Conservation (phyloP, 2,888 invertebrate species). For the Cordylochernes scorpioides region DNA sequence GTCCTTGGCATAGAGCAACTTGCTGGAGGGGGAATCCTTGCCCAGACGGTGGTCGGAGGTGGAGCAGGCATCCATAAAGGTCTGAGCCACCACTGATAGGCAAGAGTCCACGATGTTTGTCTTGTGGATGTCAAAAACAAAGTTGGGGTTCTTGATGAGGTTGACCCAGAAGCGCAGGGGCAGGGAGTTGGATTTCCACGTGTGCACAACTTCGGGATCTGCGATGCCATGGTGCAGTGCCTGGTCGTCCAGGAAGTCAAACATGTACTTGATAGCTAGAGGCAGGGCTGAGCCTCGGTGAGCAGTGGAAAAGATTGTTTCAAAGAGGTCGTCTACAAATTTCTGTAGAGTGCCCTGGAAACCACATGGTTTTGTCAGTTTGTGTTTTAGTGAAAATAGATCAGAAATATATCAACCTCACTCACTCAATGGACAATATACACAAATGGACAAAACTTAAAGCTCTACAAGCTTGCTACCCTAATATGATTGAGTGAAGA, state of each 20-base stretch:
- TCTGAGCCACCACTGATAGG: constrained; percentile 94
- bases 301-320: constrained; percentile 93
- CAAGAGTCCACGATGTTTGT: constrained; percentile 96
- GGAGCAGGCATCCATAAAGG: constrained; percentile 98
- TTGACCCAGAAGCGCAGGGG: constrained; percentile 86
- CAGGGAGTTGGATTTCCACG: constrained; percentile 90
- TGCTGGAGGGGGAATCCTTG: constrained; percentile 96
- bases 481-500: too few relatives aligned
- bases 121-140: constrained; percentile 96
- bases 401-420: too few relatives aligned
- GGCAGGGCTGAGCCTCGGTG: constrained; percentile 85
- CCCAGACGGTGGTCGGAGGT: constrained; percentile 90
- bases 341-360: constrained; percentile 53
- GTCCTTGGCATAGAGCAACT: constrained; percentile 95
- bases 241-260: constrained; percentile 98
- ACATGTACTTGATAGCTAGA: constrained; percentile 97
- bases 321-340: constrained; percentile 90
- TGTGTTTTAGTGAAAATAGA: too few relatives aligned
- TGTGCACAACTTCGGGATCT: constrained; percentile 93
- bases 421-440: too few relatives aligned
- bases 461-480: too few relatives aligned
- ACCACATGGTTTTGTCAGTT: too few relatives aligned
- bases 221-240: constrained; percentile 79
- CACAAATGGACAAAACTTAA: too few relatives aligned
- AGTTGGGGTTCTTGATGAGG: constrained; percentile 97